These are phyloP conservation scores for Leuciscus waleckii DNA, from an alignment of 2,797 vertebrate genomes.

Conservation along the genomic window DNA sequence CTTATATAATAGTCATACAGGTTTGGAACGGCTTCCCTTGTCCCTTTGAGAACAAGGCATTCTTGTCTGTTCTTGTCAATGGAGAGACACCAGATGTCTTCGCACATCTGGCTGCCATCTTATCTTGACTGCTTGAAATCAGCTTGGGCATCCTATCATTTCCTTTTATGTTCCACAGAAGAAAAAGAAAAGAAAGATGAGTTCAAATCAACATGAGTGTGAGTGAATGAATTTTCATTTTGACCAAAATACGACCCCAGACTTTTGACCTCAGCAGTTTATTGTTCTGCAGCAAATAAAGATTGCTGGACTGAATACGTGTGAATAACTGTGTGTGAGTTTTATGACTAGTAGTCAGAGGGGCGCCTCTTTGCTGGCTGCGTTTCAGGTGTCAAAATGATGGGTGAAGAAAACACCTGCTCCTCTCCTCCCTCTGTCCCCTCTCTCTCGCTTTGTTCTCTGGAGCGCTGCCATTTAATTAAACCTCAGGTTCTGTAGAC, in stretches of 20 bases:
- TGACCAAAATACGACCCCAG: not conserved
- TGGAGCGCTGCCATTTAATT: slow-evolving; percentile 63
- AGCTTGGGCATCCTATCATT: not conserved
- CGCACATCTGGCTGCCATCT: slow-evolving; percentile 13
- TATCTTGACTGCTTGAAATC: not conserved
- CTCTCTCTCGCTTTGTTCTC: slow-evolving; percentile 55
- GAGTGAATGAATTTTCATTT: not conserved
- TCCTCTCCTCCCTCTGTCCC: slow-evolving; percentile 20
- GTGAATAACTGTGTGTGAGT: slow-evolving; percentile 31
- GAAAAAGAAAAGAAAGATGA: not conserved
- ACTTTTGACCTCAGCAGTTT: not conserved
- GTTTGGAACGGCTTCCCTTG: not conserved
- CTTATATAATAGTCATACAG: not conserved
- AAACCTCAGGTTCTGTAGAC: slow-evolving; percentile 57
- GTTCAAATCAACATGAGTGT: not conserved
- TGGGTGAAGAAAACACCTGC: slow-evolving; percentile 52
- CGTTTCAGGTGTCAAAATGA: slow-evolving; percentile 41
- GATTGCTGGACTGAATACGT: slow-evolving; percentile 5
- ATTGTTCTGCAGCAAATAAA: not conserved
- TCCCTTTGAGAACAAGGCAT: not conserved
- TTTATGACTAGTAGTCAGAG: slow-evolving; percentile 37
- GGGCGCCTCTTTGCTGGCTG: slow-evolving; percentile 4
- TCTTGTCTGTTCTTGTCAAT: slow-evolving; percentile 28
- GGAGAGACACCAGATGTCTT: not conserved
- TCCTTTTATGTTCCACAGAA: not conserved